phyloP scores from a whole-genome alignment of 92 coral and sea anemone genomes.

The Epizoanthus illoricatus region DNA sequence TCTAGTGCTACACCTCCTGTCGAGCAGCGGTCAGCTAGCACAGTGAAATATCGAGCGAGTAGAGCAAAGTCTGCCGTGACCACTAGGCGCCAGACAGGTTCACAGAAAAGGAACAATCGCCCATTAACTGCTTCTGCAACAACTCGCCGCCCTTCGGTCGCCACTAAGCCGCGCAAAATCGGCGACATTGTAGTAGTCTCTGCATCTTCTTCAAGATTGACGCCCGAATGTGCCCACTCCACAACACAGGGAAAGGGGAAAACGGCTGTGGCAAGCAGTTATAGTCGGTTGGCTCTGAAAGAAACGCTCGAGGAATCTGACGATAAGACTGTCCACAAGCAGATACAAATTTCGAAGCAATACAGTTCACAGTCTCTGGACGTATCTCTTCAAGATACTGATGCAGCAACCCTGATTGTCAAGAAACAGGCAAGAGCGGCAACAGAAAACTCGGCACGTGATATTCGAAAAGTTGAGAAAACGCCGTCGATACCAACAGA shows the following conservation, averaged over 20 bases:
- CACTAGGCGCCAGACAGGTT: not conserved
- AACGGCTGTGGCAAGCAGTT: not conserved
- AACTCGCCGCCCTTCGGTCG: not conserved
- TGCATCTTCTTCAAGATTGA: not conserved
- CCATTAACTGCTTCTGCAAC: conserved; percentile 18
- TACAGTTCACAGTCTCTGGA: no score
- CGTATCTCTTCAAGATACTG: not conserved
- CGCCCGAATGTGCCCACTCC: not conserved
- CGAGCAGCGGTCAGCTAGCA: not conserved
- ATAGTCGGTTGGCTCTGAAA: not conserved
- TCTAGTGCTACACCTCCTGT: not conserved
- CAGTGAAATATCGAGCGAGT: not conserved
- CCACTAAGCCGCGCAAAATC: not conserved
- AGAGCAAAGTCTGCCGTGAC: conserved; percentile 34
- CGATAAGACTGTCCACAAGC: no score
- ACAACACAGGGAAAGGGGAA: not conserved
- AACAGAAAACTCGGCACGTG: not conserved
- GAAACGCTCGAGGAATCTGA: not conserved
- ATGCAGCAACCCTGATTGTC: not conserved
- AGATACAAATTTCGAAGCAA: no score
- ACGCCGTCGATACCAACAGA: not conserved
- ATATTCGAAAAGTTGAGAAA: not conserved
- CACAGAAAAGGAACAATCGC: not conserved
- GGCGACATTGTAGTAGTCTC: not conserved
- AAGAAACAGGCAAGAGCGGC: not conserved